A percentile compares a stretch with the other conserved stretches of the same genome.
Evolutionary conservation across 2,797 vertebrate species (phyloP).

Genomic region (Acanthurus leucopareius): DNA sequence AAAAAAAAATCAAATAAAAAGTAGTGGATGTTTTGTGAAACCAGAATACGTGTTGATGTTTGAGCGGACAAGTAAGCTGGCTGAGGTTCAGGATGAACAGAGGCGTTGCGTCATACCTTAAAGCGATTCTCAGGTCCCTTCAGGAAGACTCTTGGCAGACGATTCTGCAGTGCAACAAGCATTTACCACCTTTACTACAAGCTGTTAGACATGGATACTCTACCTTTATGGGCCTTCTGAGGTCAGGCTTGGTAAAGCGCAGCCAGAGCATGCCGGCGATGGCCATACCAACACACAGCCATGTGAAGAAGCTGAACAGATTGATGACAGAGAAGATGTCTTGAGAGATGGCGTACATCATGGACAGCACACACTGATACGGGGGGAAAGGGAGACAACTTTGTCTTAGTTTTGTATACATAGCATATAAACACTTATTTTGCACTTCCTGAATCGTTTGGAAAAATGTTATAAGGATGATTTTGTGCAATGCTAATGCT

Average conservation of each 20-base stretch:
- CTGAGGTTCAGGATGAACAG: constrained; percentile 13
- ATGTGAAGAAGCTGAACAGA: constrained; percentile 88
- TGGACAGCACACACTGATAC: constrained; percentile 83
- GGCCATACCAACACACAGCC: constrained; percentile 86
- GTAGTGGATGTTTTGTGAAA: constrained; percentile 38
- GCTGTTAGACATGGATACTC: background rate
- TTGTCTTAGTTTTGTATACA: background rate
- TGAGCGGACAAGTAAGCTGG: constrained; percentile 36
- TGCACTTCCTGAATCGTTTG: background rate
- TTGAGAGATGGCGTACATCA: constrained; percentile 84
- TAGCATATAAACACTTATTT: background rate
- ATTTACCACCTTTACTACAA: background rate
- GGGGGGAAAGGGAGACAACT: background rate
- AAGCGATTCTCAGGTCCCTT: background rate
- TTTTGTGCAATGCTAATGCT: background rate
- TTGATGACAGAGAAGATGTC: constrained; percentile 89
- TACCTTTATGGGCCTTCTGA: constrained; percentile 85
- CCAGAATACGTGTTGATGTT: constrained; percentile 42
- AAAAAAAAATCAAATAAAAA: constrained; percentile 24
- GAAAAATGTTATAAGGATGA: background rate
- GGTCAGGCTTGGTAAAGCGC: constrained; percentile 79
- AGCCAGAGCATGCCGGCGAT: constrained; percentile 85
- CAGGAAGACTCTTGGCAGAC: background rate
- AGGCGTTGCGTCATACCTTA: background rate
- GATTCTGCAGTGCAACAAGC: background rate